These are phyloP conservation scores for Pampusana beccarii DNA, from an alignment of 2,113 vertebrate species.

Conservation along the genomic window DNA sequence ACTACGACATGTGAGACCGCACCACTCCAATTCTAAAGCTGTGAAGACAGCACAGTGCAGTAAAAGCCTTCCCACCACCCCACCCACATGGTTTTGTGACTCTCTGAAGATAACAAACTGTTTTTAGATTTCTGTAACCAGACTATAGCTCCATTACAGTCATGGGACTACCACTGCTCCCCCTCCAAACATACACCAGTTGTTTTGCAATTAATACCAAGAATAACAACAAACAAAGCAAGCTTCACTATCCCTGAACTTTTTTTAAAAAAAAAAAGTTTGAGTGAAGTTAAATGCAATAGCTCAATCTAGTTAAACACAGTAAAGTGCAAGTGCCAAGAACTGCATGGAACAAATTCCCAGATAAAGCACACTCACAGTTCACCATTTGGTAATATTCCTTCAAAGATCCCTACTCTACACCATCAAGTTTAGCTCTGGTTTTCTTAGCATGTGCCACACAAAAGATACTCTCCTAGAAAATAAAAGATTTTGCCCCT, in stretches of 20 bases:
- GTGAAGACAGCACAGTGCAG: not conserved
- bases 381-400: not conserved
- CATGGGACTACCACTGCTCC: fast-evolving
- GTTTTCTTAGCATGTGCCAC: not conserved
- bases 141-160: not conserved
- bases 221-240: not conserved
- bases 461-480: not conserved
- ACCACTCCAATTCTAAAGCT: not conserved
- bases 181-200: not conserved
- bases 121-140: not conserved
- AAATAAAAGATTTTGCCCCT: not conserved
- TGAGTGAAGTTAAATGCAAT: not conserved
- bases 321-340: not conserved
- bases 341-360: not conserved
- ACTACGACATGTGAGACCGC: not conserved
- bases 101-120: not conserved
- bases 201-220: not conserved
- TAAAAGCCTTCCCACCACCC: not conserved
- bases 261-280: not conserved
- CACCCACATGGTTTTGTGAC: not conserved
- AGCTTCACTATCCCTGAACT: not conserved
- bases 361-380: not conserved
- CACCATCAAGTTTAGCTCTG: not conserved
- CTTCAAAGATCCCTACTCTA: not conserved
- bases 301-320: not conserved